phyloP scores from a whole-genome alignment of 2,113 vertebrate genomes.

The human region GRCh38 chrX:86831501-86832000 shows the following conservation, averaged over 20 bases:
- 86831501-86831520: neutral
- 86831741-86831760: constrained; percentile 51
- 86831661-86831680: neutral
- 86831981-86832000: constrained; percentile 74
- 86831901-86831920: constrained; percentile 78
- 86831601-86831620: neutral
- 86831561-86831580: neutral
- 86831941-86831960: constrained; percentile 63
- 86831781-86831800: constrained; percentile 89
- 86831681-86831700: neutral
- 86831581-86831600: neutral
- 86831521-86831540: neutral
- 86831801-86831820: constrained; percentile 79
- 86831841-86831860: constrained; percentile 73
- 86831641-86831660: constrained; percentile 6
- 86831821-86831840: neutral
- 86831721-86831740: neutral
- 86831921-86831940: constrained; percentile 81
- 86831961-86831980: constrained; percentile 79
- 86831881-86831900: constrained; percentile 75
- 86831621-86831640: neutral
- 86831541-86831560: neutral
- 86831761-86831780: constrained; percentile 87
- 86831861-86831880: constrained; percentile 80
- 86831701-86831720: constrained; percentile 28